Conservation (phyloP, 2,113 vertebrate genomes). For the Gymnarchus niloticus region DNA sequence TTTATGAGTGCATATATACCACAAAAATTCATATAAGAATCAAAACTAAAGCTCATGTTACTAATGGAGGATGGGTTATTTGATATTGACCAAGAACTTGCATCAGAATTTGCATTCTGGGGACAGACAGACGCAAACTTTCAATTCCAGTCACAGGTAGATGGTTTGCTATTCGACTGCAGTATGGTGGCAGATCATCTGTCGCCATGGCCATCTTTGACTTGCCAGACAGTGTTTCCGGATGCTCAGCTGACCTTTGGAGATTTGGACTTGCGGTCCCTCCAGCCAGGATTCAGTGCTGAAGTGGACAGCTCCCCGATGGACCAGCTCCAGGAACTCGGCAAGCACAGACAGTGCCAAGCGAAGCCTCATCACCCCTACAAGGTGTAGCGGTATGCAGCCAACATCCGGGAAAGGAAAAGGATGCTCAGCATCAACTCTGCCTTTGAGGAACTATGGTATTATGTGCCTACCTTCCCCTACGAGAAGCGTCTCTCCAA, state of each 20-base stretch:
- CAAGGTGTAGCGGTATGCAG: slow-evolving; percentile 63
- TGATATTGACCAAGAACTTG: slow-evolving; percentile 53
- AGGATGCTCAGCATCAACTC: slow-evolving; percentile 69
- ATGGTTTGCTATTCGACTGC: slow-evolving; percentile 54
- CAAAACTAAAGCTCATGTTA: not conserved
- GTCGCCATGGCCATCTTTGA: slow-evolving; percentile 47
- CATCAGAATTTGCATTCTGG: slow-evolving; percentile 60
- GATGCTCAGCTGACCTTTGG: slow-evolving; percentile 50
- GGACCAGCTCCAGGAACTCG: slow-evolving; percentile 45
- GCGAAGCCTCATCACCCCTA: slow-evolving; percentile 45
- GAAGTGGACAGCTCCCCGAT: slow-evolving; percentile 55
- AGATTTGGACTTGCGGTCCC: slow-evolving; percentile 48
- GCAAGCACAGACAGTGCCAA: slow-evolving; percentile 20
- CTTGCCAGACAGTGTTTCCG: slow-evolving; percentile 46
- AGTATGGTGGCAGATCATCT: slow-evolving; percentile 37
- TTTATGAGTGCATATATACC: not conserved
- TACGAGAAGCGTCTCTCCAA: slow-evolving; percentile 75
- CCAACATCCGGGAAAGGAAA: slow-evolving; percentile 70
- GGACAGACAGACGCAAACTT: slow-evolving; percentile 44
- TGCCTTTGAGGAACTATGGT: slow-evolving; percentile 65
- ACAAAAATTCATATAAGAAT: not conserved
- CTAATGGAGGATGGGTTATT: slow-evolving; percentile 61
- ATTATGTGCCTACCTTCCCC: slow-evolving; percentile 68
- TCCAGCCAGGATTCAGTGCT: slow-evolving; percentile 38
- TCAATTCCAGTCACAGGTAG: slow-evolving; percentile 55